phyloP scores from a whole-genome alignment of 2,797 vertebrate genomes.

The Trachops cirrhosus region DNA sequence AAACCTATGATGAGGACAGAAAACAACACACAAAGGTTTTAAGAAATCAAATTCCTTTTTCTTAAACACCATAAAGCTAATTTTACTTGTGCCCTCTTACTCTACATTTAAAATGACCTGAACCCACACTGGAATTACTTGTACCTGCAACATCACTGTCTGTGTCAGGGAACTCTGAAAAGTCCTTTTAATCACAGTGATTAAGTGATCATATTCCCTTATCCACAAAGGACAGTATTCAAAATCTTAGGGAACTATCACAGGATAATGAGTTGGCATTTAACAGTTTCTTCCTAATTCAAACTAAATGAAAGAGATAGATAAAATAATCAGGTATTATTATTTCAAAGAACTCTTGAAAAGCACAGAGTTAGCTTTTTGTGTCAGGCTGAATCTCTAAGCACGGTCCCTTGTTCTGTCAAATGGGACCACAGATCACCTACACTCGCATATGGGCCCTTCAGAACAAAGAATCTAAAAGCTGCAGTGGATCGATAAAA shows the following conservation, averaged over 20 bases:
- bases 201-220: constrained; percentile 57
- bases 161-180: constrained; percentile 41
- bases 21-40: not conserved
- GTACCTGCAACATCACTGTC: constrained; percentile 20
- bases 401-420: not conserved
- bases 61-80: not conserved
- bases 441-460: not conserved
- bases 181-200: constrained; percentile 40
- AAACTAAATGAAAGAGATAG: constrained; percentile 60
- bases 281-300: constrained; percentile 46
- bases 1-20: not conserved
- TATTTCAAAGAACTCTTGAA: constrained; percentile 34
- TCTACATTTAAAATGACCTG: not conserved
- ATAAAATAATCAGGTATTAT: constrained; percentile 33
- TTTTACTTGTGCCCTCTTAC: constrained; percentile 1
- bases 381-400: not conserved
- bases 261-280: constrained; percentile 1
- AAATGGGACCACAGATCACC: not conserved
- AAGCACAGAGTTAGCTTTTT: constrained; percentile 1
- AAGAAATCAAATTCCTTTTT: constrained; percentile 33
- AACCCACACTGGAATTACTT: constrained; percentile 3
- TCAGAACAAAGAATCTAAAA: constrained; percentile 24
- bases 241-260: constrained; percentile 8
- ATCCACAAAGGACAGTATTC: constrained; percentile 3
- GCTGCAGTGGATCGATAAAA: not conserved